Base-by-base conservation (phyloP, 2,113 vertebrate genomes). In the Tenrec ecaudatus region DNA sequence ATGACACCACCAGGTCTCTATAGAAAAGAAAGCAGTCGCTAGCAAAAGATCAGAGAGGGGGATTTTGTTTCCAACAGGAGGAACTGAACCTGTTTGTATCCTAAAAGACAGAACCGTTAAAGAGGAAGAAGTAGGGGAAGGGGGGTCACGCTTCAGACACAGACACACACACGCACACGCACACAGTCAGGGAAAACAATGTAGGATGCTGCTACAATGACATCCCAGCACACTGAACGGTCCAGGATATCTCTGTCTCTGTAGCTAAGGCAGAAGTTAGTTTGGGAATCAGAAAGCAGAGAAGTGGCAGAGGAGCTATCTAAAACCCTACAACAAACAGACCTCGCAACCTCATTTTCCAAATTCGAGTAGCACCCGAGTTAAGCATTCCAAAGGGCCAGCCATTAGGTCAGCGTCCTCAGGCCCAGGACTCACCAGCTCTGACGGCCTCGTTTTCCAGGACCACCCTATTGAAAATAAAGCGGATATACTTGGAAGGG, bases 401-500 rank as follows among this genome's bases (percentile, higher is more conserved):
- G 36, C 27, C 89, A 73, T 33, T 12, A 36, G 3, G 31, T 33
- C 43, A 47, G 6, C 19, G 38, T 57, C 78, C 82, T 53, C 6
- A 64, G 68, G 68, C 66, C 82, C 81, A 10, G 8, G 83, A 97
- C 98, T 98, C 92, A 99, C 99, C 99, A 73, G 99, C 99, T 33
- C 99, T 98, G 0, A 99, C 99, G 0, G 99, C 99, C 96, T 99
- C 99, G 3, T 99, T 99, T 97, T 99, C 99, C 97, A 99, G 98
- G 81, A 99, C 99, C 58, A 99, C 99, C 14, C 99, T 98, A 98
- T 99, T 99, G 97, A 99, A 99, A 93, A 99, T 99, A 98, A 99
- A 99, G 96, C 99, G 99, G 95, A 99, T 99, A 96, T 99, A 99
- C 95, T 99, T 99, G 96, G 99, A 99, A 0, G 99, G 99, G 2